A percentile compares a stretch with the other conserved stretches of the same genome.
These are phyloP conservation scores for Nebria ingens DNA, from an alignment of 1,140 invertebrate species.

Conservation along the genomic window DNA sequence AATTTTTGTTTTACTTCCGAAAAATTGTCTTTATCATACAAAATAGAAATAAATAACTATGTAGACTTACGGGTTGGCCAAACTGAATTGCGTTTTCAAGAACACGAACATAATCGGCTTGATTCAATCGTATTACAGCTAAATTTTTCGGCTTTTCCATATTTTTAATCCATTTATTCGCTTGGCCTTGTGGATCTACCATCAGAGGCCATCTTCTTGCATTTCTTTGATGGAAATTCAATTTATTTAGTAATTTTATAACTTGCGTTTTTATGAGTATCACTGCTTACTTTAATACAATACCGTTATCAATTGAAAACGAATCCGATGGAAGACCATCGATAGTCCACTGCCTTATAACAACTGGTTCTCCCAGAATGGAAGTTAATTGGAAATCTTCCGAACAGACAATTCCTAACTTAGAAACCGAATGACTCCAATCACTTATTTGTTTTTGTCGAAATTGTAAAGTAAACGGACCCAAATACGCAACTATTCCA, in stretches of 20 bases:
- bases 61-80: slow-evolving; percentile 68
- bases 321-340: slow-evolving; percentile 76
- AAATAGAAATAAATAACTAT: no score
- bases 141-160: slow-evolving; percentile 83
- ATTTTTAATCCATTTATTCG: slow-evolving; percentile 91
- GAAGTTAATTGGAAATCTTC: slow-evolving; percentile 59
- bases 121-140: slow-evolving; percentile 67
- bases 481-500: slow-evolving; percentile 82
- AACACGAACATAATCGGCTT: slow-evolving; percentile 72
- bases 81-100: slow-evolving; percentile 91
- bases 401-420: slow-evolving; percentile 63
- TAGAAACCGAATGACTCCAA: slow-evolving; percentile 60
- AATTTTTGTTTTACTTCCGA: neutral
- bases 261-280: neutral
- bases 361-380: slow-evolving; percentile 76
- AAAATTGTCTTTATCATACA: neutral
- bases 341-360: slow-evolving; percentile 85
- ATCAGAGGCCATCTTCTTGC: slow-evolving; percentile 81
- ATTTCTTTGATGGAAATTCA: slow-evolving; percentile 43
- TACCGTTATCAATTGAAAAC: slow-evolving; percentile 87
- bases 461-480: slow-evolving; percentile 76
- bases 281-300: slow-evolving; percentile 67
- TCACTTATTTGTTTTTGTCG: slow-evolving; percentile 55
- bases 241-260: slow-evolving; percentile 10
- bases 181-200: slow-evolving; percentile 92